These are phyloP conservation scores for Parasteatoda tepidariorum DNA, from an alignment of 1,140 invertebrate genomes.

Conservation along the genomic window DNA sequence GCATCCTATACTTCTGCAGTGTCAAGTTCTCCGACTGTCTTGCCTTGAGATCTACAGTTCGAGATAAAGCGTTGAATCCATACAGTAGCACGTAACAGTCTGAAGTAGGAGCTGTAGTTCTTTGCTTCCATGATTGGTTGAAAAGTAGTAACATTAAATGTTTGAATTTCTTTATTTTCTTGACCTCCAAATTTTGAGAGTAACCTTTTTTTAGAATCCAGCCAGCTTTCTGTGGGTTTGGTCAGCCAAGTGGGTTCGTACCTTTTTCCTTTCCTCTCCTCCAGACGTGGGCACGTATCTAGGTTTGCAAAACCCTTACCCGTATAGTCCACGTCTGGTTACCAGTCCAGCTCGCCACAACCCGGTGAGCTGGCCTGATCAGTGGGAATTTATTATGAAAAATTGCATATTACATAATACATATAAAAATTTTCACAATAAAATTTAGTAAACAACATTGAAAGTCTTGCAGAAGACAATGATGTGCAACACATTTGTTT, in stretches of 20 bases:
- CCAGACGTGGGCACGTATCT: no score
- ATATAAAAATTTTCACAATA: no score
- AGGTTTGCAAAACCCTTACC: no score
- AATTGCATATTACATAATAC: no score
- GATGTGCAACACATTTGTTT: no score
- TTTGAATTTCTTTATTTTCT: background rate
- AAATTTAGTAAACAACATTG: no score
- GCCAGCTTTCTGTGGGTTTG: conserved; percentile 12
- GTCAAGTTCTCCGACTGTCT: background rate
- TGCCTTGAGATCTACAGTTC: background rate
- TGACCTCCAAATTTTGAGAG: background rate
- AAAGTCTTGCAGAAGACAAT: no score
- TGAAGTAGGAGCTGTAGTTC: conserved; percentile 6
- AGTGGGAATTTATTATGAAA: no score
- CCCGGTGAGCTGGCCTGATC: no score
- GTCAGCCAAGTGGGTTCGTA: conserved; percentile 14
- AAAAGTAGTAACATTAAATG: background rate
- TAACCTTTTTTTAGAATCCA: background rate
- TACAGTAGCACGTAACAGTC: background rate
- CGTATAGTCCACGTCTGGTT: no score
- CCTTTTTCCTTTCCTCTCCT: no score
- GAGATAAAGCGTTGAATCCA: conserved; percentile 11
- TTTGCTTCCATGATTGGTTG: conserved; percentile 12
- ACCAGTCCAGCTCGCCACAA: no score
- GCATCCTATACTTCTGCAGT: background rate